Conservation (phyloP, 2,888 invertebrate genomes). For the Microplitis manilae region DNA sequence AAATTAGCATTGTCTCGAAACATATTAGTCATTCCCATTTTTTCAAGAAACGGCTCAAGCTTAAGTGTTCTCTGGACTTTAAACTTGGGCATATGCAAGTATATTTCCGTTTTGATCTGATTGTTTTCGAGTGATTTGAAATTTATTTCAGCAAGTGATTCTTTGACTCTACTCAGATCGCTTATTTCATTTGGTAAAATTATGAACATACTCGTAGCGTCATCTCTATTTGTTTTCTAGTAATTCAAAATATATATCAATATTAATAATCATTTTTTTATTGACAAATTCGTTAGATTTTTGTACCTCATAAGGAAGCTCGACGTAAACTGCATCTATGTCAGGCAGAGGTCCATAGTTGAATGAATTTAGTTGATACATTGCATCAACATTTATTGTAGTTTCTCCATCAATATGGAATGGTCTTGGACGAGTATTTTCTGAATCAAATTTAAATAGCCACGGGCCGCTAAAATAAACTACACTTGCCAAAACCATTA, state of each 20-base stretch:
- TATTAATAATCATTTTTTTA: background rate
- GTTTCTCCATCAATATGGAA: conserved; percentile 77
- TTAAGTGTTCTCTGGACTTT: conserved; percentile 68
- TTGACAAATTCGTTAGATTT: background rate
- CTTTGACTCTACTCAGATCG: conserved; percentile 72
- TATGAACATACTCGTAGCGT: conserved; percentile 80
- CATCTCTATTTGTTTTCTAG: conserved; percentile 10
- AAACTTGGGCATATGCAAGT: conserved; percentile 70
- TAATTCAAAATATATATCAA: background rate
- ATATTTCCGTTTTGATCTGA: conserved; percentile 54
- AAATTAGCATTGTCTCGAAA: conserved; percentile 78
- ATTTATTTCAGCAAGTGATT: conserved; percentile 60
- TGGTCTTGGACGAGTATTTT: conserved; percentile 74
- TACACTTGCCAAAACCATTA: conserved; percentile 85
- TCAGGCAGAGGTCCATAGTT: conserved; percentile 72
- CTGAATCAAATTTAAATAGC: conserved; percentile 78
- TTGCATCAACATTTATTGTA: conserved; percentile 80
- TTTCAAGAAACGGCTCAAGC: conserved; percentile 58
- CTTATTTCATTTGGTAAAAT: conserved; percentile 80
- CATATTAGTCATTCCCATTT: conserved; percentile 79
- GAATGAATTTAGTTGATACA: conserved; percentile 76
- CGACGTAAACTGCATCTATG: conserved; percentile 77
- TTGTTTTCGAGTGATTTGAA: conserved; percentile 42
- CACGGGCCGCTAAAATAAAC: conserved; percentile 90
- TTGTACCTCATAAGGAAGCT: conserved; percentile 78